Conservation (phyloP, 2,113 vertebrate species). For the Lampris incognitus region DNA sequence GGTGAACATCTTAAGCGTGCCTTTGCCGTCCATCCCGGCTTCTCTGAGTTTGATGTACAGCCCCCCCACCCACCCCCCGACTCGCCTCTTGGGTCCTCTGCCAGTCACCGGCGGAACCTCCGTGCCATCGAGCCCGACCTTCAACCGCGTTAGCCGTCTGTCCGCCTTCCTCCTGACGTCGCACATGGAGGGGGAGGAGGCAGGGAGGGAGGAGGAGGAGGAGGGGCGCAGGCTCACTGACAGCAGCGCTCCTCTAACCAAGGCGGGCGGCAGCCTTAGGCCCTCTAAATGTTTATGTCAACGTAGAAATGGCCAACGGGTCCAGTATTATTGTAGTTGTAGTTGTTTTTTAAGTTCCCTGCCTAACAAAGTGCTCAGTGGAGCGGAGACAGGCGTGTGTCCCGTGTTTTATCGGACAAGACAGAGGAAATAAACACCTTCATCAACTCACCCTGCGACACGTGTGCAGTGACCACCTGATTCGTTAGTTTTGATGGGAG, state of each 20-base stretch:
- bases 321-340: too few species aligned
- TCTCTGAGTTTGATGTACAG: conserved; percentile 63
- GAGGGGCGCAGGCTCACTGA: conserved; percentile 71
- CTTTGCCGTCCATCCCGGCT: conserved; percentile 73
- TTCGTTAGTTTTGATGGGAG: neutral
- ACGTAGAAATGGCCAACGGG: too few species aligned
- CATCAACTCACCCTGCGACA: conserved; percentile 46
- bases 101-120: conserved; percentile 56
- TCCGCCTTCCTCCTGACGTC: conserved; percentile 65
- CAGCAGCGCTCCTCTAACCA: conserved; percentile 38
- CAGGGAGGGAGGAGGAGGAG: too few species aligned
- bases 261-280: too few species aligned
- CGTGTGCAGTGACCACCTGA: conserved; percentile 26
- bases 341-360: too few species aligned
- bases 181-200: conserved; percentile 60
- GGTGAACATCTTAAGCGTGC: conserved; percentile 88
- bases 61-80: conserved; percentile 76
- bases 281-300: too few species aligned
- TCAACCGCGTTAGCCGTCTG: conserved; percentile 57
- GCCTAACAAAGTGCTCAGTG: neutral
- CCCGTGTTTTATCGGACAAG: neutral
- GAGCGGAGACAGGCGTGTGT: neutral
- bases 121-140: conserved; percentile 51
- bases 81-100: conserved; percentile 70
- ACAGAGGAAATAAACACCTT: neutral